A percentile compares a stretch with the other conserved stretches of the same genome.
phyloP scores from a whole-genome alignment of 1,140 invertebrate genomes.

The Leucophenga varia region DNA sequence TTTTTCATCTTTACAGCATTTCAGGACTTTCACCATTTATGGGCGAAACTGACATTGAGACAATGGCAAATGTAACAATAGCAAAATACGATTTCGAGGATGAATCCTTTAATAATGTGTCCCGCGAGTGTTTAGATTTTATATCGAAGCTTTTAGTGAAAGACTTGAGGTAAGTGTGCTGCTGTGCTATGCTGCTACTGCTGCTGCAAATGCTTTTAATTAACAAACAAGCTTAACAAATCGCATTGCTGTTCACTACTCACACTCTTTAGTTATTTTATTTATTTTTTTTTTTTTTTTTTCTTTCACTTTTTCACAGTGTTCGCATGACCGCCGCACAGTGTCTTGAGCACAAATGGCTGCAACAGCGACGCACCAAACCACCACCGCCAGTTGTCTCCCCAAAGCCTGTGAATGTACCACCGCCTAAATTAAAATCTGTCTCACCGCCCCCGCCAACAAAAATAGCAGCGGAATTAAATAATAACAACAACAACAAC shows the following conservation, averaged over 20 bases:
- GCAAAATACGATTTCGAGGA: constrained; percentile 95
- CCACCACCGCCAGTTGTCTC: constrained; percentile 42
- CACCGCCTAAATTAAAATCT: constrained; percentile 41
- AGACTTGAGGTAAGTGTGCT: constrained; percentile 84
- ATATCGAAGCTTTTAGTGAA: constrained; percentile 85
- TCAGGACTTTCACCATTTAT: constrained; percentile 98
- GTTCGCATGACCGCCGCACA: constrained; percentile 71
- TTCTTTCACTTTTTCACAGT: constrained; percentile 63
- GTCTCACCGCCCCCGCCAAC: constrained; percentile 33
- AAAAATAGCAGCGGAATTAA: constrained; percentile 33
- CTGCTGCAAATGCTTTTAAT: too few species aligned
- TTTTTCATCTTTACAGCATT: constrained; percentile 77
- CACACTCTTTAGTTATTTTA: too few species aligned
- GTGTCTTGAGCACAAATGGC: constrained; percentile 75
- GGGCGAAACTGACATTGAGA: constrained; percentile 95
- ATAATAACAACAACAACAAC: constrained; percentile 31
- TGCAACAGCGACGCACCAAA: constrained; percentile 61
- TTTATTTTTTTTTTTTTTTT: too few species aligned
- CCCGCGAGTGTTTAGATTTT: constrained; percentile 90
- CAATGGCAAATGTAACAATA: constrained; percentile 95
- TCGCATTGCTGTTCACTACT: too few species aligned
- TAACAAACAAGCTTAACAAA: too few species aligned
- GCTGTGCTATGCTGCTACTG: too few species aligned
- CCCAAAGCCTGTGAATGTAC: constrained; percentile 33
- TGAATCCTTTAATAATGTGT: constrained; percentile 89